These are phyloP conservation scores for Arctopsyche grandis DNA, from an alignment of 1,140 invertebrate species.

Conservation along the genomic window DNA sequence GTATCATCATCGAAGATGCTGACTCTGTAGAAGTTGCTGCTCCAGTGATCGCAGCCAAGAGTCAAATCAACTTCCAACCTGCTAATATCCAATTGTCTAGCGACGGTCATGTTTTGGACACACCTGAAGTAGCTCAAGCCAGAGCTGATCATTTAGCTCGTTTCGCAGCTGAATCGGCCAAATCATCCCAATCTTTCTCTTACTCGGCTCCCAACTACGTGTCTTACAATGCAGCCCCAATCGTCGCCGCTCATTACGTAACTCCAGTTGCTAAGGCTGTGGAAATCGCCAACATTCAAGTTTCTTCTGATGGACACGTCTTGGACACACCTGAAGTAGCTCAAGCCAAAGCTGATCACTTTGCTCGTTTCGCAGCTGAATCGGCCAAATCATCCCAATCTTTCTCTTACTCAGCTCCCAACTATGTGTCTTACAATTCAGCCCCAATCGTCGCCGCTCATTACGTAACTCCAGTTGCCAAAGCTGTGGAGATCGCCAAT, in stretches of 20 bases:
- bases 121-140: conserved; percentile 56
- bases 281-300: conserved; percentile 49
- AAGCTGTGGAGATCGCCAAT: conserved; percentile 27
- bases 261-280: conserved; percentile 10
- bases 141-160: conserved; percentile 59
- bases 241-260: neutral
- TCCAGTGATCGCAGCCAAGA: neutral
- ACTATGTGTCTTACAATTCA: neutral
- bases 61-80: conserved; percentile 15
- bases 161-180: conserved; percentile 57
- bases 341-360: conserved; percentile 58
- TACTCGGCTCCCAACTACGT: neutral
- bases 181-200: conserved; percentile 32
- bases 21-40: conserved; percentile 46
- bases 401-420: neutral
- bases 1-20: conserved; percentile 25
- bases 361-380: conserved; percentile 57
- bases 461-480: neutral
- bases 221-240: neutral
- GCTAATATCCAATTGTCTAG: conserved; percentile 56
- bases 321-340: conserved; percentile 58
- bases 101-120: conserved; percentile 60
- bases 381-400: conserved; percentile 53
- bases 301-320: conserved; percentile 60
- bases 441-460: neutral